These are phyloP conservation scores for Pipistrellus kuhlii DNA, from an alignment of 2,797 vertebrate genomes.

Conservation along the genomic window DNA sequence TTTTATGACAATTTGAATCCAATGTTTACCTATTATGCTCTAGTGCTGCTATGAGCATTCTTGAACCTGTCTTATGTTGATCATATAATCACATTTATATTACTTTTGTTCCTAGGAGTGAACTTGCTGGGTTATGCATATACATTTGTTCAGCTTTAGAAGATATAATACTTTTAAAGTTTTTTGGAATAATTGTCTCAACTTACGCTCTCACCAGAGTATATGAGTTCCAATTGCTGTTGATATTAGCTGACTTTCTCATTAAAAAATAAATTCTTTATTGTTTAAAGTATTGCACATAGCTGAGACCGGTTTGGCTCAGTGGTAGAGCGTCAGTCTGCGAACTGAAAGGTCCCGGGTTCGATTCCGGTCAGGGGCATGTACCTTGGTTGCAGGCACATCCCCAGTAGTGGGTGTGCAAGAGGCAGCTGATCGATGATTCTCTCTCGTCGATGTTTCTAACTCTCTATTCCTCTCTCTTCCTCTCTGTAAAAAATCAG, in stretches of 20 bases:
- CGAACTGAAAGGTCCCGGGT: no score
- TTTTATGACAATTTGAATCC: not conserved
- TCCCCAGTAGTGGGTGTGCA: no score
- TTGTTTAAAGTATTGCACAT: no score
- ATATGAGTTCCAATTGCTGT: not conserved
- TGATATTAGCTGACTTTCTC: constrained; percentile 43
- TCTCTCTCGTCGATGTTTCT: no score
- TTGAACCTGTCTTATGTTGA: not conserved
- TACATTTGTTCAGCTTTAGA: constrained; percentile 13
- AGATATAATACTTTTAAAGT: not conserved
- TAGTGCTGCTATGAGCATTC: not conserved
- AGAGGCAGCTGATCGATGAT: no score
- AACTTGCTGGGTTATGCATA: not conserved
- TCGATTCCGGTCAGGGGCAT: no score
- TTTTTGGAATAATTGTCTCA: constrained; percentile 37
- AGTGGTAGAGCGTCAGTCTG: no score
- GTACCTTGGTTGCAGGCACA: no score
- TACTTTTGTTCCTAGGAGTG: not conserved
- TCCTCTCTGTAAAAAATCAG: no score
- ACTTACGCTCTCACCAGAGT: not conserved
- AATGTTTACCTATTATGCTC: constrained; percentile 15
- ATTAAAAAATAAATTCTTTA: no score
- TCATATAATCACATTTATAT: not conserved
- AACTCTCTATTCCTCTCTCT: no score
- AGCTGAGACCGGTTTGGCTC: no score